phyloP scores from a whole-genome alignment of 2,797 vertebrate genomes.

The Malacoraja senta region DNA sequence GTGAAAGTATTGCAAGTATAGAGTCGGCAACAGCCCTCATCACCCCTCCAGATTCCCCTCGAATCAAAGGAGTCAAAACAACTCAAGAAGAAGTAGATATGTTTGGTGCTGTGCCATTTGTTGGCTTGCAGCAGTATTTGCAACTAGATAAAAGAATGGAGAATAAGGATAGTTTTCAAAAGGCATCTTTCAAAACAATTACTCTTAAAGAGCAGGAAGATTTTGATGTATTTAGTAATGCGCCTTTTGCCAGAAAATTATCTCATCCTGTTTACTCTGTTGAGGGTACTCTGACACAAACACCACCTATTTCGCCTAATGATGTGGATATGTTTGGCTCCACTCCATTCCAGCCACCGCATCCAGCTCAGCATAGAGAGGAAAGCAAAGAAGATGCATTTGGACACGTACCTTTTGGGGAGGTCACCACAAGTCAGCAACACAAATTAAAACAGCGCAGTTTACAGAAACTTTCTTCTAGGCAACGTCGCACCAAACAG shows the following conservation, averaged over 20 bases:
- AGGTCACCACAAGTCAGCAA: constrained; percentile 69
- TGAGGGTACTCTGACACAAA: constrained; percentile 48
- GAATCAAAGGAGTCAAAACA: background rate
- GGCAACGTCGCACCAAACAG: constrained; percentile 81
- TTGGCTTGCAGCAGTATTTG: constrained; percentile 49
- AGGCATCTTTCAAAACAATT: constrained; percentile 28
- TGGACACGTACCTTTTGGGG: constrained; percentile 65
- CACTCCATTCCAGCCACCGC: constrained; percentile 72
- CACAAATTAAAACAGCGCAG: constrained; percentile 79
- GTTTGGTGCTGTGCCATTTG: constrained; percentile 83
- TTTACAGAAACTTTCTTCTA: constrained; percentile 79
- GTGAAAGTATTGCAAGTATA: constrained; percentile 38
- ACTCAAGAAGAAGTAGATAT: constrained; percentile 64
- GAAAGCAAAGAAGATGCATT: constrained; percentile 74
- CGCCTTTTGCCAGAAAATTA: constrained; percentile 78
- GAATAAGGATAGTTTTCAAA: constrained; percentile 53
- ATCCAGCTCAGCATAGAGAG: constrained; percentile 44
- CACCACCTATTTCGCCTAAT: constrained; percentile 59
- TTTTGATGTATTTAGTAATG: constrained; percentile 89
- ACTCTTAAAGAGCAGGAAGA: constrained; percentile 63
- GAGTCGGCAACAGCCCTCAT: constrained; percentile 44
- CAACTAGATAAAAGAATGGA: constrained; percentile 41
- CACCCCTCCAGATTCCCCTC: constrained; percentile 44
- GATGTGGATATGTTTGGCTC: constrained; percentile 80
- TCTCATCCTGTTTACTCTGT: constrained; percentile 55